Evolutionary conservation across 2,888 invertebrate species (phyloP), one percentile per base, ranked within the genome.

Genomic region (Drosophila mulleri): DNA sequence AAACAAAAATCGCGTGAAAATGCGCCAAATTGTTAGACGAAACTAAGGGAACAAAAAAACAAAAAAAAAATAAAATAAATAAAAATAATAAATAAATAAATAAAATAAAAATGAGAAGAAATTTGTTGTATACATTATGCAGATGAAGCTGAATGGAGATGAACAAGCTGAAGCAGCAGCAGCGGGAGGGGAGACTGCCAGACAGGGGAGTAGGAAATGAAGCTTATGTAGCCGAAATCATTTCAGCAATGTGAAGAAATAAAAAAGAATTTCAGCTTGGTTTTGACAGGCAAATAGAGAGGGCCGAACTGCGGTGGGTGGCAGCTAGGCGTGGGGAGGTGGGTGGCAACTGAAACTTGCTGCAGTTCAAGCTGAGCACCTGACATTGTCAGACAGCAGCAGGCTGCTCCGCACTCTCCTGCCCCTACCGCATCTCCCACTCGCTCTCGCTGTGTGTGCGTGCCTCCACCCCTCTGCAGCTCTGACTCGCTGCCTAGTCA

Each of bases 1-100:
- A 89, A 89, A 88, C 73, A 76, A 89, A 88, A 88, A 88, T 75
- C 75, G 88, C 84, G 84, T 89, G 86, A 85, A 85, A 85, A 89
- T 88, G 87, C 88, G 78, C 80, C 80, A 89, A 89, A 85, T 85
- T 84, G 85, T 89, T 84, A 84, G 89, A 84, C 72, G 54, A 26
- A 56, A 50, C 50, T 35, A 20, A 50, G n/a, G 8, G 77, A n/a
- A 29, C 29, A 26, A 9, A 8, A 26, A 26, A 26, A 26, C 0
- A 6, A 26, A 6, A 26, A 26, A 26, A 26, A 1, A 26, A 26
- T 1, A 23, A 23, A 23, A 23, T 23, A 23, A 23, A n/a, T n/a
- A n/a, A n/a, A n/a, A n/a, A n/a, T n/a, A n/a, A n/a, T n/a, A n/a
- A n/a, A n/a, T n/a, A n/a, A n/a, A n/a, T n/a, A 5, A 26, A 26